A percentile compares a stretch with the other conserved stretches of the same genome.
Conservation (phyloP, 1,140 invertebrate species). For the Solenopsis fugax region DNA sequence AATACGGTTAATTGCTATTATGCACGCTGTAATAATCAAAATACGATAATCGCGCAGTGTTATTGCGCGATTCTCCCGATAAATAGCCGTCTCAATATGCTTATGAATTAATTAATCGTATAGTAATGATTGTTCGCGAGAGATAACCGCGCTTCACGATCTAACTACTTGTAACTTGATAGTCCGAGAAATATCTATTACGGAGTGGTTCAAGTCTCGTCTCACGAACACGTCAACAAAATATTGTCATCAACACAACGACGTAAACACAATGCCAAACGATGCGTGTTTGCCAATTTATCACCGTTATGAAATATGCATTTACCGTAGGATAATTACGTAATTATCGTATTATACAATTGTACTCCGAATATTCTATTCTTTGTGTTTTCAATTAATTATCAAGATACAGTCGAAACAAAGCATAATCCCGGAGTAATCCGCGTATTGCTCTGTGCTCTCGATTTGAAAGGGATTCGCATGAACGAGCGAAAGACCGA, state of each 20-base stretch:
- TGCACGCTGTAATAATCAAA: neutral
- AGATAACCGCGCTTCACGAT: neutral
- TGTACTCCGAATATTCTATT: neutral
- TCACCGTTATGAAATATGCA: neutral
- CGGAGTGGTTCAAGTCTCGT: neutral
- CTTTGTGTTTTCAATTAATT: neutral
- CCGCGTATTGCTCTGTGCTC: neutral
- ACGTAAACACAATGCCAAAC: neutral
- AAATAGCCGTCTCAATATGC: neutral
- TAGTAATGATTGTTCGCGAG: neutral
- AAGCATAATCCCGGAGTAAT: neutral
- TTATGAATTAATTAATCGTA: conserved; percentile 9
- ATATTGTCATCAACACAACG: neutral
- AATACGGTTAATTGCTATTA: neutral
- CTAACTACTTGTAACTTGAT: neutral
- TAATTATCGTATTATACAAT: neutral
- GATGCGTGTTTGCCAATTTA: neutral
- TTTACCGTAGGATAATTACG: neutral
- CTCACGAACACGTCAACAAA: neutral
- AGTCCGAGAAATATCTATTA: neutral
- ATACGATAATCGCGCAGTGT: neutral
- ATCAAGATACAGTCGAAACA: neutral
- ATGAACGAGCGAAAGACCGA: neutral
- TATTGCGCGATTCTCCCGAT: neutral
- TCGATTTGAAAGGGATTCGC: neutral